Percentiles rank a stretch among this genome's conserved stretches.
These are phyloP conservation scores for Sigmodon hispidus DNA, from an alignment of 2,113 vertebrate species.

Conservation along the genomic window DNA sequence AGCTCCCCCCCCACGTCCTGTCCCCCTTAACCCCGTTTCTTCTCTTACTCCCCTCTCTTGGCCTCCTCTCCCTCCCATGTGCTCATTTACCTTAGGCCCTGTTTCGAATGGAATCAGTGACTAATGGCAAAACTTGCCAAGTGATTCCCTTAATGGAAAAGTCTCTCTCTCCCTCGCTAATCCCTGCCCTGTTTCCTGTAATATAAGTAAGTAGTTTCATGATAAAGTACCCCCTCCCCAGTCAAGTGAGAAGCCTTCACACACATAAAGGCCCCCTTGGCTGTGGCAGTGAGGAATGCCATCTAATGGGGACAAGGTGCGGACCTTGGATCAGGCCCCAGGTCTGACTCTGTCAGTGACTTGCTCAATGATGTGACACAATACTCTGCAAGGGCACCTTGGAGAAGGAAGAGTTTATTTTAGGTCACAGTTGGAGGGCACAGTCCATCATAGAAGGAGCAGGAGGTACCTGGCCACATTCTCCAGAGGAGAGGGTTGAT, in stretches of 20 bases:
- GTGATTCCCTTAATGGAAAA: conserved; percentile 20
- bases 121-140: conserved; percentile 62
- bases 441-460: not conserved
- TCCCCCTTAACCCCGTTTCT: not conserved
- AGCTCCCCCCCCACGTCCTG: not conserved
- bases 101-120: conserved; percentile 77
- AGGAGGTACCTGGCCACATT: not conserved
- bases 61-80: not conserved
- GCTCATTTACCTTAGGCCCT: conserved; percentile 53
- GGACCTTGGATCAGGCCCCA: not conserved
- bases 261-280: not conserved
- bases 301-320: not conserved
- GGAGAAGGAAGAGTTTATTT: not conserved
- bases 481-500: not conserved
- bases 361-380: no score
- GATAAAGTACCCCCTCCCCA: not conserved
- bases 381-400: accelerated
- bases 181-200: not conserved
- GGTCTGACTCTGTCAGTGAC: not conserved
- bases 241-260: not conserved
- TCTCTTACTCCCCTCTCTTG: not conserved
- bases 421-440: not conserved
- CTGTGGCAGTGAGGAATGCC: not conserved
- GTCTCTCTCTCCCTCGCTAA: not conserved
- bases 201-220: not conserved